A percentile compares a stretch with the other conserved stretches of the same genome.
phyloP scores from a whole-genome alignment of 2,113 vertebrate genomes.

The Irena cyanogastra region DNA sequence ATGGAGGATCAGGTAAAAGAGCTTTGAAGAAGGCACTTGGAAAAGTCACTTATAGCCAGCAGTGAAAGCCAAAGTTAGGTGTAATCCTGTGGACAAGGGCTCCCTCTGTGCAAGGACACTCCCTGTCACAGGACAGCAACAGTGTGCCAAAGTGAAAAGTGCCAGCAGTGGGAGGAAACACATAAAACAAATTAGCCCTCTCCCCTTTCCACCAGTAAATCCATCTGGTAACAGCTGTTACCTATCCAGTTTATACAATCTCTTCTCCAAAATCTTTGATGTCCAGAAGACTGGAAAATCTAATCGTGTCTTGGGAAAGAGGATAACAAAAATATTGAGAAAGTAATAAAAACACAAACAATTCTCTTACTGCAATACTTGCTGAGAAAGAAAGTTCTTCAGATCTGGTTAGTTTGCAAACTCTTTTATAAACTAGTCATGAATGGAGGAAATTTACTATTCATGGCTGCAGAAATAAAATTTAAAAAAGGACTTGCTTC shows the following conservation, averaged over 20 bases:
- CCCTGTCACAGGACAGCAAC: neutral
- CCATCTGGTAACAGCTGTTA: neutral
- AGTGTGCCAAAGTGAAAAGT: neutral
- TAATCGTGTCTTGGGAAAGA: neutral
- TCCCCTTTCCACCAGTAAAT: slow-evolving; percentile 33
- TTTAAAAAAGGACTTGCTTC: neutral
- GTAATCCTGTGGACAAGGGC: neutral
- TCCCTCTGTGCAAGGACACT: slow-evolving; percentile 24
- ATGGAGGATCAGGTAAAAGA: neutral
- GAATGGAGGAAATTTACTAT: slow-evolving; percentile 26
- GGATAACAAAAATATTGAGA: slow-evolving; percentile 25
- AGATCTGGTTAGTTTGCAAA: neutral
- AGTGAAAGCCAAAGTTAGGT: neutral
- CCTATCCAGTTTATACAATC: slow-evolving; percentile 29
- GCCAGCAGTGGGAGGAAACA: neutral
- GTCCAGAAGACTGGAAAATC: slow-evolving; percentile 11
- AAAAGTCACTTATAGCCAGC: neutral
- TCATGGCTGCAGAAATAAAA: neutral
- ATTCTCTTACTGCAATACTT: neutral
- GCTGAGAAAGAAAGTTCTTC: neutral
- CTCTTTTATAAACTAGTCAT: neutral
- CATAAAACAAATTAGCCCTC: slow-evolving; percentile 15
- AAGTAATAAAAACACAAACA: slow-evolving; percentile 8
- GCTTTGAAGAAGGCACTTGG: neutral
- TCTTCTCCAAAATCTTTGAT: slow-evolving; percentile 18